phyloP scores from a whole-genome alignment of 2,888 invertebrate genomes.

The Catocala nupta region DNA sequence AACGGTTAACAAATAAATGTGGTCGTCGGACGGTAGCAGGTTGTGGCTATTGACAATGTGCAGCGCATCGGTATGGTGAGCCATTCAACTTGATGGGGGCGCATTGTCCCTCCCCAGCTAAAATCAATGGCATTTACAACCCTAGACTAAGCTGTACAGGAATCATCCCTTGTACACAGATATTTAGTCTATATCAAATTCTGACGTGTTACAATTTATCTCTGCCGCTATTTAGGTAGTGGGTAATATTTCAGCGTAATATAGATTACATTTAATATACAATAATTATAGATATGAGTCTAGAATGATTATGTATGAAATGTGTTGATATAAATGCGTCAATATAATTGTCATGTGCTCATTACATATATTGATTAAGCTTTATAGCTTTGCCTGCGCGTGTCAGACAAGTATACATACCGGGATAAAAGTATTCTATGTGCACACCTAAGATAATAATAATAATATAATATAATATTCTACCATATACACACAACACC shows the following conservation, averaged over 20 bases:
- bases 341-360: no score
- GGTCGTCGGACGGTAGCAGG: conserved; percentile 26
- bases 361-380: no score
- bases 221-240: neutral
- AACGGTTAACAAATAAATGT: conserved; percentile 33
- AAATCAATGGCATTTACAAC: conserved; percentile 68
- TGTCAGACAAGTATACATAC: no score
- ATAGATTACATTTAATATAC: no score
- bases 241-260: neutral
- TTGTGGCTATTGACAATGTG: conserved; percentile 38
- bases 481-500: no score
- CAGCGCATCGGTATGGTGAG: conserved; percentile 37
- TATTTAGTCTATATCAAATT: conserved; percentile 17
- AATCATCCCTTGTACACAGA: conserved; percentile 20
- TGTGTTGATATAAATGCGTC: no score
- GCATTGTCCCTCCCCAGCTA: conserved; percentile 54
- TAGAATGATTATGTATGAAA: no score
- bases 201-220: neutral
- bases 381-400: no score
- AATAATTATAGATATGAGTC: no score
- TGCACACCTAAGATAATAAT: no score
- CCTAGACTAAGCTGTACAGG: conserved; percentile 26
- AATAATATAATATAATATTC: no score
- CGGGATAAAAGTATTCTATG: no score
- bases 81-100: conserved; percentile 58